Evolutionary conservation across 2,797 vertebrate species (phyloP), one percentile per base, ranked within the genome.

Genomic region (Artibeus lituratus): DNA sequence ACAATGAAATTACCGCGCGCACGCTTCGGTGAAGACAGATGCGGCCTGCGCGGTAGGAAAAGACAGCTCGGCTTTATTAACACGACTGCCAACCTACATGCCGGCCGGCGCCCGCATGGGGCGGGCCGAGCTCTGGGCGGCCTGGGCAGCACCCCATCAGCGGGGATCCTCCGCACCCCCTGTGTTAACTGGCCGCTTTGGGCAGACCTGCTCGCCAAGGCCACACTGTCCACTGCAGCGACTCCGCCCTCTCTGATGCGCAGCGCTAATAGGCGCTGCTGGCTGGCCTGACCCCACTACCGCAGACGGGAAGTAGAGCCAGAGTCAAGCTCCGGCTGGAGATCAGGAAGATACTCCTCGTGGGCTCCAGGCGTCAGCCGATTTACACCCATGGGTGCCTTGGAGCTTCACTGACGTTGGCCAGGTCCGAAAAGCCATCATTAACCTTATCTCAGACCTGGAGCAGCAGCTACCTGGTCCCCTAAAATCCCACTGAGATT

Each of bases 21-120:
- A 98, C 94, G 97, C 98, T 98, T 97, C 98, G 97, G 84, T 97
- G 98, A 98, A 98, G 98, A 98, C 97, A 98, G 98, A 98, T 97
- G 96, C 57, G 53, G 90, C 51, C 10, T 69, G 76, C 97, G 96
- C 97, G 96, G 97, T 95, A 87, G 98, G 95, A 96, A 95, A 93
- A 95, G 97, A 97, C 98, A 94, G 94, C 92, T 96, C 96, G 67
- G 87, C 95, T 97, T 98, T 96, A 98, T 98, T 98, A 98, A 95
- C 97, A 9, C 72, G 57, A 49, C 65, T 12, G 1, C 10, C 83
- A 47, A n/a, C 14, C 29, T 0, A 77, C 80, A 47, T 9, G 57
- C 57, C 10, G 78, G 55, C 55, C 21, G 49, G 74, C 35, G 22
- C 21, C 73, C 9, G 24, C 29, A 26, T 42, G 37, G 3, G 32